Evolutionary conservation across 1,140 invertebrate genomes (phyloP), one percentile per base, ranked within the genome.

Genomic region (Drosophila virilis): DNA sequence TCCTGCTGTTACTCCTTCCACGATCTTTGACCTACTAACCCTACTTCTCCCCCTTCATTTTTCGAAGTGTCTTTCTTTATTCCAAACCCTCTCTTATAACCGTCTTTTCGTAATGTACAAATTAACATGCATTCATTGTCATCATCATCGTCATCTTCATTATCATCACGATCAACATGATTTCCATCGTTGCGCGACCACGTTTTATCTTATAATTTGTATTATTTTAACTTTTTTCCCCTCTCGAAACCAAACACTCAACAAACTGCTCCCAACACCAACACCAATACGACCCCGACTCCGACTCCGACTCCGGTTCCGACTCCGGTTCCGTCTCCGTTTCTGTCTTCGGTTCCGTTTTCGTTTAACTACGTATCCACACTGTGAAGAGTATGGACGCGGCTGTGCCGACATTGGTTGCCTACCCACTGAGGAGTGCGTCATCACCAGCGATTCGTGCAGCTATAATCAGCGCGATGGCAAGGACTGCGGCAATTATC

Each of bases 341-440:
- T 28, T 58, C 17, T 8, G 51, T 17, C 51, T 37, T 9, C 32
- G 17, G 15, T 35, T 28, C 13, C 35, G 9, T 13, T 54, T 12
- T 37, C 9, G 32, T 52, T 40, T 6, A 8, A 10, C 8, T 28
- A 7, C 28, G 8, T 3, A 10, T 42, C 55, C 38, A 8, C 33
- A 22, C 15, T 38, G 37, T 74, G 40, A 32, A 96, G 96, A 96
- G 93, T 96, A 96, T 91, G 96, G 96, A 55, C 94, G 96, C 76
- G 94, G 93, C 10, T 96, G 96, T 90, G 94, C 94, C 76, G 96
- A 96, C 82, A 96, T 96, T 77, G 95, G 96, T 57, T 96, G 96
- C 80, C 92, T 94, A 28, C 95, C 94, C 78, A 95, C 93, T 70
- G 94, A 96, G 92, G 93, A 94, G 60, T 96, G 96, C 86, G 94